Evolutionary conservation across 2,888 invertebrate genomes (phyloP).

Genomic region (Drosophila subsilvestris): DNA sequence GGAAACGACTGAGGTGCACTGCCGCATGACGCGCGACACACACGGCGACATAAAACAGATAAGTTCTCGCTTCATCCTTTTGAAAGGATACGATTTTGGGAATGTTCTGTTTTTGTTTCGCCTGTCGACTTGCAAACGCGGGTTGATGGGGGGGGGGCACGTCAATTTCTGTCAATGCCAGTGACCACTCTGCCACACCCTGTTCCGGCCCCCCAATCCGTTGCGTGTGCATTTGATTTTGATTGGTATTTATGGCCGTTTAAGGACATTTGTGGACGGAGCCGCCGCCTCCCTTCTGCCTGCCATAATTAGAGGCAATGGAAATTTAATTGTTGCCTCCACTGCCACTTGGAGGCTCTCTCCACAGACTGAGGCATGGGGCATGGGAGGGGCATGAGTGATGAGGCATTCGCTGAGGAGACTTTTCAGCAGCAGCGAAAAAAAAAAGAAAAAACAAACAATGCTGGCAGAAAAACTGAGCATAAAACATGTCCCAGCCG

Average conservation of each 20-base stretch:
- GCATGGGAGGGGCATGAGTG: not conserved
- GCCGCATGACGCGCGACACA: no score
- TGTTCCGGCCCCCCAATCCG: not conserved
- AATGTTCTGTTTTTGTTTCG: no score
- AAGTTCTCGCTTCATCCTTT: no score
- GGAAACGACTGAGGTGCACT: no score
- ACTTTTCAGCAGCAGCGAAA: slow-evolving; percentile 1
- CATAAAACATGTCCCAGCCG: slow-evolving; percentile 64
- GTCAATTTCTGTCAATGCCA: slow-evolving; percentile 39
- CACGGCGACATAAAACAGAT: no score
- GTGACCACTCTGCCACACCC: slow-evolving; percentile 5
- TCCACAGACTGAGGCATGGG: not conserved
- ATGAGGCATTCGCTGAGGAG: slow-evolving; percentile 1
- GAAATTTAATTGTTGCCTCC: slow-evolving; percentile 44
- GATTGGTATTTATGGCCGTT: slow-evolving; percentile 84
- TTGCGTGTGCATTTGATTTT: slow-evolving; percentile 80
- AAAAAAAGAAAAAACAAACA: slow-evolving; percentile 13
- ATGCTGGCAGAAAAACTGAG: slow-evolving; percentile 20
- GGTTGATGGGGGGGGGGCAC: not conserved
- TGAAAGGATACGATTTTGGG: not conserved
- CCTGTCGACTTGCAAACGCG: not conserved
- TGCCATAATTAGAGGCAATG: slow-evolving; percentile 28
- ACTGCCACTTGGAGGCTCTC: slow-evolving; percentile 8
- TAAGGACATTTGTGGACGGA: slow-evolving; percentile 62
- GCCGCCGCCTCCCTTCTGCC: not conserved